Evolutionary conservation across 2,888 invertebrate species (phyloP).

Genomic region (Ophion ventricosus): DNA sequence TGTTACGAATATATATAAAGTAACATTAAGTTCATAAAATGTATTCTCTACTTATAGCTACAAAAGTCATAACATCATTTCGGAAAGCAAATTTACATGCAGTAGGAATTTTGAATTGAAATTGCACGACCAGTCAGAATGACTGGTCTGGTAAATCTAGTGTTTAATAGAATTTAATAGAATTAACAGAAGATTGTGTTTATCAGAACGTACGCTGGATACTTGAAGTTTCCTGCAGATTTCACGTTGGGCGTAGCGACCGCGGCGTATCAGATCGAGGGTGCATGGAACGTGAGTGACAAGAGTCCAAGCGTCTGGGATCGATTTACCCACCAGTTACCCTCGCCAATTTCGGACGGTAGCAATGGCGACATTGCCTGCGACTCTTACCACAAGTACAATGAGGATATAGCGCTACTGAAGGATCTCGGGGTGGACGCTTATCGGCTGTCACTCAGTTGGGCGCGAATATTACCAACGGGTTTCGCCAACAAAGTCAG

Average conservation of each 20-base stretch:
- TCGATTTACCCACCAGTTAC: constrained; percentile 83
- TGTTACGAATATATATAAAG: no score
- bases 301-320: constrained; percentile 85
- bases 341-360: constrained; percentile 85
- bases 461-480: constrained; percentile 88
- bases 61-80: no score
- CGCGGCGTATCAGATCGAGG: constrained; percentile 87
- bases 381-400: constrained; percentile 88
- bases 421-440: constrained; percentile 69
- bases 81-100: no score
- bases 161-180: no score
- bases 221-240: constrained; percentile 65
- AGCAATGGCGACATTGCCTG: constrained; percentile 88
- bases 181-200: no score
- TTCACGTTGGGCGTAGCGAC: constrained; percentile 79
- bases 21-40: no score
- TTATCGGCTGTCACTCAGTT: constrained; percentile 87
- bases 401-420: constrained; percentile 81
- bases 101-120: no score
- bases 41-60: no score
- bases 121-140: no score
- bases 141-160: no score
- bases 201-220: no score
- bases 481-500: constrained; percentile 85
- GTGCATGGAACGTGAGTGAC: constrained; percentile 86